phyloP scores from a whole-genome alignment of 1,140 invertebrate species.

The Archivesica marissinica region DNA sequence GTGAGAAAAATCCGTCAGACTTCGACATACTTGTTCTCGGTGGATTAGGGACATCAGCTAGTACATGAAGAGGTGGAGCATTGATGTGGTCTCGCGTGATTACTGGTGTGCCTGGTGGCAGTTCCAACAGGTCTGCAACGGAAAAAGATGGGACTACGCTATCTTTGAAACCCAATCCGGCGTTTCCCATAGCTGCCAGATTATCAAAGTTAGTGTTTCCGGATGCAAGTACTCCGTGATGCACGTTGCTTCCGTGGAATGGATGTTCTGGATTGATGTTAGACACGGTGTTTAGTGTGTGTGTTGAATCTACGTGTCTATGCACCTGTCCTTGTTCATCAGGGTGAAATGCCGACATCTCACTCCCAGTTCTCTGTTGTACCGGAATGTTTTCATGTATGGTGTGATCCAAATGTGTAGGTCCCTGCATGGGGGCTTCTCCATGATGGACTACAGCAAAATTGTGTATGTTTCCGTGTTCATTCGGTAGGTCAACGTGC shows the following conservation, averaged over 20 bases:
- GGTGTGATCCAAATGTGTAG: neutral
- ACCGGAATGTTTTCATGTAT: no score
- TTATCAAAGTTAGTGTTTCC: neutral
- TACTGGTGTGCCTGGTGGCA: neutral
- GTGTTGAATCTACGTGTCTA: neutral
- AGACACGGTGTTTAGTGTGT: no score
- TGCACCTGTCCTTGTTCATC: no score
- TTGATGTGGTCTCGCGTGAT: neutral
- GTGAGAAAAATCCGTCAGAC: neutral
- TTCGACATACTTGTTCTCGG: neutral
- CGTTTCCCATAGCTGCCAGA: neutral
- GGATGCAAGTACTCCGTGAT: neutral
- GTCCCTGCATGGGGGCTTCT: neutral
- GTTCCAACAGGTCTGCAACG: neutral
- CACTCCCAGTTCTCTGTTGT: no score
- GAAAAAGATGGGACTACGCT: neutral
- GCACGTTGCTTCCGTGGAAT: constrained; percentile 11
- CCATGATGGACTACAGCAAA: constrained; percentile 20
- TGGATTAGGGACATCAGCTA: neutral
- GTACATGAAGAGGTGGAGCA: neutral
- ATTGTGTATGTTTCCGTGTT: constrained; percentile 5
- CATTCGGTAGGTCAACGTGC: constrained; percentile 15
- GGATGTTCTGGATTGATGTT: no score
- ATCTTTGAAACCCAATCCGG: neutral
- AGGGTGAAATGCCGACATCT: no score